Percentiles rank a stretch among this genome's conserved stretches.
phyloP scores from a whole-genome alignment of 2,113 vertebrate genomes.

The Bufo gargarizans region DNA sequence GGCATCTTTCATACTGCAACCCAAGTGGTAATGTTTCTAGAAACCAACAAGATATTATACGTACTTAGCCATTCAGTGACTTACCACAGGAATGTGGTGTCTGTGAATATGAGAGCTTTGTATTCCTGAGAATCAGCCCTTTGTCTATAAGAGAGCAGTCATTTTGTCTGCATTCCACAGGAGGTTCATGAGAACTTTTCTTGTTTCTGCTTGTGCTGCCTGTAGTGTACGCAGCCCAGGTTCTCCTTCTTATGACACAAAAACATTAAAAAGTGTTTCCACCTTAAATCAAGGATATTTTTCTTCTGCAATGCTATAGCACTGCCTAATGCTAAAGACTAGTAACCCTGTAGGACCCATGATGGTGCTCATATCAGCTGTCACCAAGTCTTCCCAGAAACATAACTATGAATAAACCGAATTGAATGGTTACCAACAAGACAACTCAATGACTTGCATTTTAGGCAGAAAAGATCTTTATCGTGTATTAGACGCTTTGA shows the following conservation, averaged over 20 bases:
- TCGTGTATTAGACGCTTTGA: neutral
- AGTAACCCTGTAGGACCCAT: neutral
- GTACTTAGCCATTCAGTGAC: slow-evolving; percentile 48
- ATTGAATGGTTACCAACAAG: neutral
- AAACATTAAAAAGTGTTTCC: slow-evolving; percentile 13
- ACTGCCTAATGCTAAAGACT: neutral
- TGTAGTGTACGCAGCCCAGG: neutral
- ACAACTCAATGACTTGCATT: neutral
- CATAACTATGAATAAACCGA: neutral
- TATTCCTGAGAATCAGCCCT: slow-evolving; percentile 62
- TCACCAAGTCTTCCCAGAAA: neutral
- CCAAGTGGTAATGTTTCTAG: slow-evolving; percentile 31
- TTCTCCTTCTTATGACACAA: slow-evolving; percentile 13
- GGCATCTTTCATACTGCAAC: slow-evolving; percentile 2
- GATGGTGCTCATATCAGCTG: neutral
- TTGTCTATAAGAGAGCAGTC: slow-evolving; percentile 64
- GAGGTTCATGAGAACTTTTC: slow-evolving; percentile 59
- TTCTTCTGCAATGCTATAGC: neutral
- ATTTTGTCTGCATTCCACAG: slow-evolving; percentile 56
- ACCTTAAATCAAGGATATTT: neutral
- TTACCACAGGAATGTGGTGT: slow-evolving; percentile 55
- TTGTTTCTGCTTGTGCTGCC: slow-evolving; percentile 54
- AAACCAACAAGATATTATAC: slow-evolving; percentile 50
- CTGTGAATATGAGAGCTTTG: slow-evolving; percentile 54
- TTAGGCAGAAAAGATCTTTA: slow-evolving; percentile 2